Base-by-base conservation (phyloP, 2,113 vertebrate species). In the Sarotherodon lohbergeri region DNA sequence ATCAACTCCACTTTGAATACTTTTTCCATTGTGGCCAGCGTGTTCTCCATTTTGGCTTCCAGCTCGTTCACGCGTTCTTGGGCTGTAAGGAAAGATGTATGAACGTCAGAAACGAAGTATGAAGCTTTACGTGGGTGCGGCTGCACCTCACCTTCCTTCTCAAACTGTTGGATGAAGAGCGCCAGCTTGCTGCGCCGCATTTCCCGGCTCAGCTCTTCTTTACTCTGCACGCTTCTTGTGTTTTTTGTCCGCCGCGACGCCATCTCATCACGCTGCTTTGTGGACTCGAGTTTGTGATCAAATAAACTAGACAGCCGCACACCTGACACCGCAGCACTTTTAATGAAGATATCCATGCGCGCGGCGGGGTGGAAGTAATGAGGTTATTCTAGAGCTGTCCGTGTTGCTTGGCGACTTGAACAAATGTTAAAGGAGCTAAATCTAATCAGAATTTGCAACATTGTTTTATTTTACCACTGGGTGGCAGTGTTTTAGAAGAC, bases 121-220 rank as follows among this genome's bases (percentile, higher is more conserved):
- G 43, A 50, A 7, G 71, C 9, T 76, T 48, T 32, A 11, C 9
- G 9, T 76, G 17, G 0, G 24, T 11, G n/a, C 7, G 36, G n/a
- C 22, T 73, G 4, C 43, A 0, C 1, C 95, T 41, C 85, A 97
- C 97, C 97, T 92, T 97, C 96, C 80, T 97, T 96, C 63, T 97
- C 94, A 86, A 97, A 97, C 90, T 97, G 97, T 3, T 96, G 95
- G n/a, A 97, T 95, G 59, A 98, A 97, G 1, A 98, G 95, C 0
- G 90, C 14, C 19, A 96, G 91, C 19, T 86, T 94, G 63, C 78
- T 93, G 4, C 86, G 88, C 2, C 93, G 86, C 22, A 96, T 86
- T 57, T 97, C 93, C 7, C 80, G 89, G 43, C 68, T 85, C 22
- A 54, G 17, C 7, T 87, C 90, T 2, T 87, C 90, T 7, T 89